Conservation (phyloP, 23 tunicate genomes). For the Styela plicata region DNA sequence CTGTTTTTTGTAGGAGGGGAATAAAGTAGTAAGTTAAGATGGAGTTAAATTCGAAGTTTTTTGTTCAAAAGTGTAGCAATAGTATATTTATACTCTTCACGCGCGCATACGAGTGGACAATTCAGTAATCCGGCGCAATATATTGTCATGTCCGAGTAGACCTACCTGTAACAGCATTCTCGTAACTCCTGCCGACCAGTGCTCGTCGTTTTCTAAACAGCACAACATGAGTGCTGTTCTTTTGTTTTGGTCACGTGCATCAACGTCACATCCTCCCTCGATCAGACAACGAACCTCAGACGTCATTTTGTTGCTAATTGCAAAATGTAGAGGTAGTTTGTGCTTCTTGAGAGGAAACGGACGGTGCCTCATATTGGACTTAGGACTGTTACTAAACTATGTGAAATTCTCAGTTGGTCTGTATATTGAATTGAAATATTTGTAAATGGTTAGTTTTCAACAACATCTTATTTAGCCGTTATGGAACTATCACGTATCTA, state of each 20-base stretch:
- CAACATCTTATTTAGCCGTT: too few species aligned
- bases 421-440: too few species aligned
- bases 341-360: too few species aligned
- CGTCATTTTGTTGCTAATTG: slow-evolving; percentile 58
- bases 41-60: too few species aligned
- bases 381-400: too few species aligned
- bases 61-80: too few species aligned
- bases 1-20: background rate
- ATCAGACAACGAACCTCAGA: slow-evolving; percentile 46
- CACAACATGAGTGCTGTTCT: slow-evolving; percentile 79
- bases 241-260: slow-evolving; percentile 42
- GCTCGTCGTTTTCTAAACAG: slow-evolving; percentile 67
- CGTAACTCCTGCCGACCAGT: slow-evolving; percentile 71
- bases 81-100: too few species aligned
- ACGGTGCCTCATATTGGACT: background rate
- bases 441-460: too few species aligned
- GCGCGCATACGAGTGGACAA: too few species aligned
- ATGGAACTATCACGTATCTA: too few species aligned
- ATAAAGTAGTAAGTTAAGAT: too few species aligned
- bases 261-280: slow-evolving; percentile 49
- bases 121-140: background rate
- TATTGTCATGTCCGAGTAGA: background rate
- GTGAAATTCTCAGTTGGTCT: too few species aligned
- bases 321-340: slow-evolving; percentile 59
- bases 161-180: slow-evolving; percentile 83